Evolutionary conservation across 2,797 vertebrate genomes (phyloP).

Genomic region (Emys orbicularis): DNA sequence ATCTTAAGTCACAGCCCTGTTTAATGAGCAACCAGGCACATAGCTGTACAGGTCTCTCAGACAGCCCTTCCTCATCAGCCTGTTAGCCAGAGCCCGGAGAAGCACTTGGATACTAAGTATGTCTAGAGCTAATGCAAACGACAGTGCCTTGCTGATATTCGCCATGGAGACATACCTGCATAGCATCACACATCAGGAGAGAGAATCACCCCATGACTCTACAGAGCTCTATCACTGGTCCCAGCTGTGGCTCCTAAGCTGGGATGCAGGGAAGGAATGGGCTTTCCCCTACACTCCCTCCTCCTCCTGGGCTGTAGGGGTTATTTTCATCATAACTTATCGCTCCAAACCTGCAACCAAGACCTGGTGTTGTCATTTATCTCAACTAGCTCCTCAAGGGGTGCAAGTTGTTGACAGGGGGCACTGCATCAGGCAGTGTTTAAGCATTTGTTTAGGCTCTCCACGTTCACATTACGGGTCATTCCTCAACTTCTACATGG

Average conservation of each 20-base stretch:
- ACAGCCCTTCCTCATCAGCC: not conserved
- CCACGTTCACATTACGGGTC: not conserved
- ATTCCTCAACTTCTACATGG: too few relatives aligned
- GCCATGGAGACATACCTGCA: not conserved
- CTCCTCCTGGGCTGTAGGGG: not conserved
- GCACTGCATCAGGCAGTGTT: not conserved
- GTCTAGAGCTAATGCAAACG: not conserved
- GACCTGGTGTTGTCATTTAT: not conserved
- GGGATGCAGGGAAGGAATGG: not conserved
- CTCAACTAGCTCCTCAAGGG: not conserved
- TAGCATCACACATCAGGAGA: not conserved
- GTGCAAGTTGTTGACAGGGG: too few relatives aligned
- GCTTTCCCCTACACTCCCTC: not conserved
- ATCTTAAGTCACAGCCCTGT: not conserved
- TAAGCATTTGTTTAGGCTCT: not conserved
- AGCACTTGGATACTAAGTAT: not conserved
- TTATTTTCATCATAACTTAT: accelerated
- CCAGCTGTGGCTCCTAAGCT: not conserved
- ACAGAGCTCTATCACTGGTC: not conserved
- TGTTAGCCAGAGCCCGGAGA: not conserved
- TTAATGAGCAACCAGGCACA: not conserved
- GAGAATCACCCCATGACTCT: not conserved
- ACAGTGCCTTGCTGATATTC: not conserved
- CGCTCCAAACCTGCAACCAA: not conserved
- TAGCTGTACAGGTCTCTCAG: not conserved